Percentiles rank a stretch among this genome's conserved stretches.
Conservation (phyloP, 30 jellyfish, hydroid and myxozoan genomes). For the Pelagia noctiluca region DNA sequence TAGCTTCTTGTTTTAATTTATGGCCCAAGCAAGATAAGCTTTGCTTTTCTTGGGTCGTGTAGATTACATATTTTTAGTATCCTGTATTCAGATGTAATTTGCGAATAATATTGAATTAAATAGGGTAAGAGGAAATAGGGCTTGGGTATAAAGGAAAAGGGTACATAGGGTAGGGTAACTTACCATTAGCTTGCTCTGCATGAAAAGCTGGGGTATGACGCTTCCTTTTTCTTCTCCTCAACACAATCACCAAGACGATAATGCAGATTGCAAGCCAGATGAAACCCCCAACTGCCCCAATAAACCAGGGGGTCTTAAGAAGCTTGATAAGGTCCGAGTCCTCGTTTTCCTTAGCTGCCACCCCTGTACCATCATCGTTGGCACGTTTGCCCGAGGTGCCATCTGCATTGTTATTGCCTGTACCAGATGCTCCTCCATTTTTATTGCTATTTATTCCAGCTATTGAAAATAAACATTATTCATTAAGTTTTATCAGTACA, state of each 20-base stretch:
- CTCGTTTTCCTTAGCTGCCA: conserved; percentile 18
- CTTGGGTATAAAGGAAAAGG: too few relatives aligned
- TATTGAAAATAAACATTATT: not conserved
- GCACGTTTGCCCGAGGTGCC: not conserved
- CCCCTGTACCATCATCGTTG: conserved; percentile 15
- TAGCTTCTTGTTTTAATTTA: too few relatives aligned
- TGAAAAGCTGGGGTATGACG: conserved; percentile 45
- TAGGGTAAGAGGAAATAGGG: not conserved
- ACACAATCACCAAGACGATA: conserved; percentile 72
- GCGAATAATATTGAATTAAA: too few relatives aligned
- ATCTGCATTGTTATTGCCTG: conserved; percentile 15
- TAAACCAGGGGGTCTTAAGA: conserved; percentile 93
- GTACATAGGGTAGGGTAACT: not conserved
- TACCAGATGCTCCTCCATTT: not conserved
- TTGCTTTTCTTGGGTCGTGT: too few relatives aligned
- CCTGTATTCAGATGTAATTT: too few relatives aligned
- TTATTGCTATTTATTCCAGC: conserved; percentile 4
- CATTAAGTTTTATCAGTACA: too few relatives aligned
- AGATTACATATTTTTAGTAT: too few relatives aligned
- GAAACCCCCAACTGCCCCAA: conserved; percentile 89
- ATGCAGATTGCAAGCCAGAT: conserved; percentile 64
- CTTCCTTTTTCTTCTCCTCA: conserved; percentile 66
- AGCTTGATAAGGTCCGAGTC: conserved; percentile 50
- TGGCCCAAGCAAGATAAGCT: too few relatives aligned
- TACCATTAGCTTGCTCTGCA: conserved; percentile 83